These are phyloP conservation scores for Pogonocichla stellata DNA, from an alignment of 2,113 vertebrate genomes.

Conservation along the genomic window DNA sequence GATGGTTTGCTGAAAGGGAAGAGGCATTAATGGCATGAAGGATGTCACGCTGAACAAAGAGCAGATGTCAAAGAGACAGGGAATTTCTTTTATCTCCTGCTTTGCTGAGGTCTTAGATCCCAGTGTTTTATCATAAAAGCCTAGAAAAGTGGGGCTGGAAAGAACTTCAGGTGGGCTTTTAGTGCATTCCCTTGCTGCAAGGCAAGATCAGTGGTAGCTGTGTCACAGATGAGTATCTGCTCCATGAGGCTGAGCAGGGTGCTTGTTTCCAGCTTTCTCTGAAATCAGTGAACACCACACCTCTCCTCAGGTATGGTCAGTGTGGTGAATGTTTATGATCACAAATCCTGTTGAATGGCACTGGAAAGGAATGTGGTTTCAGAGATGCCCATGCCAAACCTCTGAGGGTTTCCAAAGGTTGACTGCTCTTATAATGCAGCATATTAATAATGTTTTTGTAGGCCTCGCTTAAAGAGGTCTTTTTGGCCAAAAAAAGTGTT, in stretches of 20 bases:
- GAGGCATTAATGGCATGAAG: background rate
- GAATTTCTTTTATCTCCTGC: constrained; percentile 5
- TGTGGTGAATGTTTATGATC: background rate
- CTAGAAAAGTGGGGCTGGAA: background rate
- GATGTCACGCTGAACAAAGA: constrained; percentile 19
- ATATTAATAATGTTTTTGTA: background rate
- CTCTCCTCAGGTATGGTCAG: background rate
- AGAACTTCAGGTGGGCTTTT: background rate
- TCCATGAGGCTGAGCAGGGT: background rate
- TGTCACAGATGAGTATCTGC: background rate
- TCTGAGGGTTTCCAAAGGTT: background rate
- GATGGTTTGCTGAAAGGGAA: constrained; percentile 35
- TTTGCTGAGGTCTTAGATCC: constrained; percentile 31
- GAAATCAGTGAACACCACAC: background rate
- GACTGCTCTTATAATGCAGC: background rate
- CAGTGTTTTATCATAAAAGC: background rate
- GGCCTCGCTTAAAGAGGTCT: background rate
- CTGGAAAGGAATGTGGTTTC: background rate
- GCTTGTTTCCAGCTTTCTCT: background rate
- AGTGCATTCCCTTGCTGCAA: background rate
- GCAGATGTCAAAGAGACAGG: constrained; percentile 10
- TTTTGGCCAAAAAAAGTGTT: background rate
- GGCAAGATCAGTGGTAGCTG: background rate
- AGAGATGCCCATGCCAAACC: background rate
- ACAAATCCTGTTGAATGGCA: background rate